A percentile compares a stretch with the other conserved stretches of the same genome.
Evolutionary conservation across 1,140 invertebrate genomes (phyloP).

Genomic region (Notospermus geniculatus): DNA sequence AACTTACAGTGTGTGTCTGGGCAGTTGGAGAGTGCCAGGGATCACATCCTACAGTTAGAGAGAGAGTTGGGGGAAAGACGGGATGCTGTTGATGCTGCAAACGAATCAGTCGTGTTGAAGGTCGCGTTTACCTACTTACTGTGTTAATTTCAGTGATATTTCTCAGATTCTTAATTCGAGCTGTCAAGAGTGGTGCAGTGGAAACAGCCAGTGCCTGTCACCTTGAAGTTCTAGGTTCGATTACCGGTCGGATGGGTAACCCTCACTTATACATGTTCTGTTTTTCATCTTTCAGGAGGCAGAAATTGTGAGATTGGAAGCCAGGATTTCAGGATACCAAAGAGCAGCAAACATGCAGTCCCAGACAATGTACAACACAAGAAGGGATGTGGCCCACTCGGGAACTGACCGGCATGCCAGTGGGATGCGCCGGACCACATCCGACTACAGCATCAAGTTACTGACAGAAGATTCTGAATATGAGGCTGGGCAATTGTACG

Average conservation of each 20-base stretch:
- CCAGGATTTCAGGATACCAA: constrained; percentile 36
- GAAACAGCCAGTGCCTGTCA: no score
- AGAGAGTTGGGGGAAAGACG: constrained; percentile 32
- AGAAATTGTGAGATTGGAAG: constrained; percentile 37
- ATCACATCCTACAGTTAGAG: constrained; percentile 30
- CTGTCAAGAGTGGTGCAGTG: no score
- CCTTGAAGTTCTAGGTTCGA: no score
- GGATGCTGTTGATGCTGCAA: constrained; percentile 30
- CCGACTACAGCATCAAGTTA: constrained; percentile 6
- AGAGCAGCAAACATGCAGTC: constrained; percentile 19
- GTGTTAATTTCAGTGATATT: no score
- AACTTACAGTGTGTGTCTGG: constrained; percentile 28
- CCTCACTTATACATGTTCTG: no score
- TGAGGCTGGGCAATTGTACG: background rate
- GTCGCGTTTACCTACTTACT: no score
- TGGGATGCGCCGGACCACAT: background rate
- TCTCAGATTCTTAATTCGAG: no score
- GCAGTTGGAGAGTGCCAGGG: constrained; percentile 28
- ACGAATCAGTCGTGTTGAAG: constrained; percentile 39
- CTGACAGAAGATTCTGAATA: background rate
- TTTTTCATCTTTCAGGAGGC: constrained; percentile 29
- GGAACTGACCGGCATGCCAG: background rate
- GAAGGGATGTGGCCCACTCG: background rate
- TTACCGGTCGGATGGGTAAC: no score
- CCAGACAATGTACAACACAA: background rate